Base-by-base conservation (phyloP, 2,113 vertebrate genomes). In the Gymnorhina tibicen region DNA sequence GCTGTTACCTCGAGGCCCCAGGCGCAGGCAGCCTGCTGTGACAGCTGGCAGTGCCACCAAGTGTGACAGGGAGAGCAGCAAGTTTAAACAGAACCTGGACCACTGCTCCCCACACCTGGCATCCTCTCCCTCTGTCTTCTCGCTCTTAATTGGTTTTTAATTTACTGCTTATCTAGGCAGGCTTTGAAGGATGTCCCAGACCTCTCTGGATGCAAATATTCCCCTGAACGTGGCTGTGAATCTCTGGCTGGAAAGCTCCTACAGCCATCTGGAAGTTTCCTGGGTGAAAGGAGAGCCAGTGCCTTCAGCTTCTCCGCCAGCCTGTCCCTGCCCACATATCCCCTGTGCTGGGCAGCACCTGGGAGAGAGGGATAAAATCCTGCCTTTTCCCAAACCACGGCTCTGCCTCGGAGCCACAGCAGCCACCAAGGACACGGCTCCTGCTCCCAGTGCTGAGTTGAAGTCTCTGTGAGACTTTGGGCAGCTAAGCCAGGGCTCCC, bases 1-100 rank as follows among this genome's bases (percentile, higher is more conserved):
- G 91, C 91, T 91, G 91, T 87, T 95, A 70, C 92, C 96, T 86
- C 42, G 59, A 86, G 90, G 88, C 86, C 88, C 59, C 10, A 41
- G 91, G 91, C 85, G 86, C 88, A 77, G 87, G 76, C 88, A 96
- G 82, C 70, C 70, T 91, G 67, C 9, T 21, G 56, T 62, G 69
- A 69, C 72, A 96, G 82, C 78, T 13, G 9, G 77, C 66, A 68
- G 30, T 42, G 60, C 68, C 81, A 67, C 50, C 19, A 28, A 82
- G 85, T 20, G 64, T 85, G 82, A 94, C 50, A 73, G 70, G 84
- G 84, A 75, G 68, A 94, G 80, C 41, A 76, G 13, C 78, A 18
- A 56, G 44, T 66, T 85, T 60, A 59, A 92, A 53, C 59, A 67
- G 85, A 84, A 11, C 80, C 73, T 58, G 75, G 73, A 21, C 77